Evolutionary conservation across 2,797 vertebrate species (phyloP), one percentile per base, ranked within the genome.

Genomic region (Botia kubotai): DNA sequence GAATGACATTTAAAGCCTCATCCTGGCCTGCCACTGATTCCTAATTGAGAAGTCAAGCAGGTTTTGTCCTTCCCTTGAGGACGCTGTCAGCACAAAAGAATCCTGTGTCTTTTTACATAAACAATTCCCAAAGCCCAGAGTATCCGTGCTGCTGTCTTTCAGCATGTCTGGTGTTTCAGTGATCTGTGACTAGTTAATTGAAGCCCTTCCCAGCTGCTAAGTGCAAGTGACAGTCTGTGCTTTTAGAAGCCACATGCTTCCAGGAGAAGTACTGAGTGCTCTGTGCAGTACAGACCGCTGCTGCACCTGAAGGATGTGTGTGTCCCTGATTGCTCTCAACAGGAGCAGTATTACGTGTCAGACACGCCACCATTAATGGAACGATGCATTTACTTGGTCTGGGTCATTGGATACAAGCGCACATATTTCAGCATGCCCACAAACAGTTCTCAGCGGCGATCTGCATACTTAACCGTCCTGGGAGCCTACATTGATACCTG

Each of bases 1-100:
- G 77, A 48, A 60, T 86, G 89, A 89, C 88, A 83, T 93, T 91
- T 91, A 90, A 85, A 72, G 88, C 89, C 81, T 85, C 79, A 67
- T 58, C 1, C 39, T 89, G 91, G 87, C 86, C 87, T 79, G 3
- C 0, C 65, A 13, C 17, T 84, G 68, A 83, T 82, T 86, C 80
- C 71, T 62, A 83, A 80, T 78, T 70, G 78, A 55, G 17, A 87
- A 79, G 88, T 88, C 74, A 82, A 80, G 83, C 62, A 77, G 43
- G 82, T 80, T 82, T 80, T 70, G 4, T 58, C 70, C 72, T 89
- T 77, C 82, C 81, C 19, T 72, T 57, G 62, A 79, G 82, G 46
- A 53, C 19, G 36, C 53, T 53, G 33, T 91, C 88, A 91, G 77
- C 79, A 68, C 29, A 70, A 72, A 88, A 83, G 69, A 84, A 92